Evolutionary conservation across 64 coral and sea anemone genomes (phyloP).

Genomic region (Dendrophyllia cribrosa): DNA sequence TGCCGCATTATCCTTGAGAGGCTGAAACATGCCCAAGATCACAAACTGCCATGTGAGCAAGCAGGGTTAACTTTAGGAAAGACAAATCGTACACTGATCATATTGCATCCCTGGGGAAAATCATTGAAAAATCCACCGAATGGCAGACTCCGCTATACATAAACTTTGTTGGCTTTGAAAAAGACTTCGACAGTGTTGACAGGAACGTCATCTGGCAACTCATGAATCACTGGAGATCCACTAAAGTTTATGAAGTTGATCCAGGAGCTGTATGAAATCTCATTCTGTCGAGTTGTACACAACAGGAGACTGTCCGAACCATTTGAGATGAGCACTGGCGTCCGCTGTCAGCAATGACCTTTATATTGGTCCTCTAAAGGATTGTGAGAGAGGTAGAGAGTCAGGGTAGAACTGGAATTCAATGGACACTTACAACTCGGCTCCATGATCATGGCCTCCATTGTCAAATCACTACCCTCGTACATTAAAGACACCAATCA

Average conservation of each 20-base stretch:
- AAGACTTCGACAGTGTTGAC: constrained; percentile 41
- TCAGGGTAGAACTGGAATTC: constrained; percentile 38
- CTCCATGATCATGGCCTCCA: constrained; percentile 49
- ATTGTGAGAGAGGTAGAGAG: constrained; percentile 1
- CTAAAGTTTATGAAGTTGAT: constrained; percentile 43
- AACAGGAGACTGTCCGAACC: not conserved
- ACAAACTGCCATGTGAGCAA: not conserved
- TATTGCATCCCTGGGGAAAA: not conserved
- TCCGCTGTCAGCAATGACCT: not conserved
- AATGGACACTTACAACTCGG: constrained; percentile 28
- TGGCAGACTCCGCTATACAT: constrained; percentile 16
- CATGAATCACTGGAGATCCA: constrained; percentile 19
- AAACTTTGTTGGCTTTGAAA: constrained; percentile 16
- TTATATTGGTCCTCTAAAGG: not conserved
- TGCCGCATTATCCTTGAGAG: constrained; percentile 8
- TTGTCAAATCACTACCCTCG: no score
- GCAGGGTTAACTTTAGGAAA: constrained; percentile 5
- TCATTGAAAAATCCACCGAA: not conserved
- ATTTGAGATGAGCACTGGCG: no score
- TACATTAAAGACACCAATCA: no score
- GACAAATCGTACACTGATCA: constrained; percentile 30
- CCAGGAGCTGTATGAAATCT: not conserved
- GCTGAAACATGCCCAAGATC: not conserved
- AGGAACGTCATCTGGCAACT: constrained; percentile 9
- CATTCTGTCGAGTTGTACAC: not conserved